These are phyloP conservation scores for Phalacrocorax pelagicus DNA, from an alignment of 2,113 vertebrate genomes.

Conservation along the genomic window DNA sequence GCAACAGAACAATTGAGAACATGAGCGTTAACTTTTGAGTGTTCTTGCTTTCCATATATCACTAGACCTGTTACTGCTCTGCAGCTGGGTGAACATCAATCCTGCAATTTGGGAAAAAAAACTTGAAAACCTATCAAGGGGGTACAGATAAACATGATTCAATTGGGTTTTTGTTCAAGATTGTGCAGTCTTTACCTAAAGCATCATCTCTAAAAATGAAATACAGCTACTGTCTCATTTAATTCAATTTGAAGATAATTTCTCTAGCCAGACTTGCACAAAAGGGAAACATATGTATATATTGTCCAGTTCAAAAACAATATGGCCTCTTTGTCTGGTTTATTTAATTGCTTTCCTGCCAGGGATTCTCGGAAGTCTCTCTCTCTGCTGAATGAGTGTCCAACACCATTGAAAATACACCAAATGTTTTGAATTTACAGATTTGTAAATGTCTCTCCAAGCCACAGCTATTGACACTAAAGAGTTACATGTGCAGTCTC, in stretches of 20 bases:
- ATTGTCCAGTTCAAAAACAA: not conserved
- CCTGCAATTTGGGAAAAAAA: not conserved
- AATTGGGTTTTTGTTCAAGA: not conserved
- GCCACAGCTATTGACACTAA: not conserved
- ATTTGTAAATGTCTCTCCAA: not conserved
- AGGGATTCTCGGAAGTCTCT: not conserved
- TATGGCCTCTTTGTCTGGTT: not conserved
- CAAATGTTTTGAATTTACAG: conserved; percentile 4
- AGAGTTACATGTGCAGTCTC: not conserved
- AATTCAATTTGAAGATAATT: not conserved
- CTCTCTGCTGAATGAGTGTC: not conserved
- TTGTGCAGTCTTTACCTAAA: not conserved
- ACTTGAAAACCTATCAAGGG: not conserved
- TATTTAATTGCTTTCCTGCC: not conserved
- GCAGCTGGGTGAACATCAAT: not conserved
- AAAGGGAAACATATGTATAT: not conserved
- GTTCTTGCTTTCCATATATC: not conserved
- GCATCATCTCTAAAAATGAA: not conserved
- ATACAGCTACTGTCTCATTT: not conserved
- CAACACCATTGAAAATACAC: not conserved
- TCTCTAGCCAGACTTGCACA: not conserved
- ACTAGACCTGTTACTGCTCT: not conserved
- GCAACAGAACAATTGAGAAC: not conserved
- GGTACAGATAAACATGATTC: not conserved
- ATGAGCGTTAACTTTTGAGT: not conserved